A percentile compares a stretch with the other conserved stretches of the same genome.
Conservation (phyloP, 2,113 vertebrate genomes). For the Picathartes gymnocephalus region DNA sequence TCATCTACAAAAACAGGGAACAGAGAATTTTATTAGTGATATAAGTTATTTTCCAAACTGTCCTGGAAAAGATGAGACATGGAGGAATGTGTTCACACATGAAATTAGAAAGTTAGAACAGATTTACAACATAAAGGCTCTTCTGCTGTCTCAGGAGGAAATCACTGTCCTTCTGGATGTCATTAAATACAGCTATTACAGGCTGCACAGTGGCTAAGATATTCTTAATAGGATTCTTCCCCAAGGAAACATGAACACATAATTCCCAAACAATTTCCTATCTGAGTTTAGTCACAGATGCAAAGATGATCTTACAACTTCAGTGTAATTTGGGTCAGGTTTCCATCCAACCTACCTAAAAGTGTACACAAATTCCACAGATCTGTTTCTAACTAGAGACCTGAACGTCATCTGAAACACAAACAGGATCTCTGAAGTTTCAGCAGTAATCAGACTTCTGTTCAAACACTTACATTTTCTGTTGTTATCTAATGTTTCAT, state of each 20-base stretch:
- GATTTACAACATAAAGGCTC: background rate
- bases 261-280: background rate
- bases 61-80: background rate
- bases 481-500: background rate
- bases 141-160: background rate
- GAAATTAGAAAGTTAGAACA: background rate
- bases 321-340: background rate
- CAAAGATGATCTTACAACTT: background rate
- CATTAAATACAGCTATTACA: background rate
- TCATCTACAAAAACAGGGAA: constrained; percentile 5
- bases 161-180: background rate
- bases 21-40: constrained; percentile 8
- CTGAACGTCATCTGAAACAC: background rate
- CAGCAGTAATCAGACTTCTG: background rate
- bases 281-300: background rate
- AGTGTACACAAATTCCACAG: background rate
- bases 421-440: background rate
- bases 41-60: constrained; percentile 52
- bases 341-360: background rate
- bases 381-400: background rate
- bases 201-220: background rate
- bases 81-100: background rate
- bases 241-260: background rate
- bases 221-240: background rate
- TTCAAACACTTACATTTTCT: background rate